phyloP scores from a whole-genome alignment of 2,797 vertebrate species.

The Falco biarmicus region DNA sequence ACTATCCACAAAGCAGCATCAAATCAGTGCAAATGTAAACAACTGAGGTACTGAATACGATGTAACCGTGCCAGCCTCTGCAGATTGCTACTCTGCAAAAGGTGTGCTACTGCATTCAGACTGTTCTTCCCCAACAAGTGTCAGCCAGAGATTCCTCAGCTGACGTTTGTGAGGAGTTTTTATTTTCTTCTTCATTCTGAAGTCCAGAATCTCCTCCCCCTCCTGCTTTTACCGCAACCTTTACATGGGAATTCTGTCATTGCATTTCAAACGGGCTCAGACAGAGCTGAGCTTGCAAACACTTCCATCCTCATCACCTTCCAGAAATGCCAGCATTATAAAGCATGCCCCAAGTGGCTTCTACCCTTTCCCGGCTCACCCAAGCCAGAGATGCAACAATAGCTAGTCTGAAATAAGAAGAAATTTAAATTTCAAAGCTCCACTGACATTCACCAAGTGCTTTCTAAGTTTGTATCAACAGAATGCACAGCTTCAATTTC shows the following conservation, averaged over 20 bases:
- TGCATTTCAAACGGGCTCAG: slow-evolving; percentile 11
- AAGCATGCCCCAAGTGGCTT: slow-evolving; percentile 51
- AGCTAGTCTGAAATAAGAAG: slow-evolving; percentile 40
- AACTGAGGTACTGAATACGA: background rate
- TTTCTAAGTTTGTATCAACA: slow-evolving; percentile 68
- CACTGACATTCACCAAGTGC: slow-evolving; percentile 62
- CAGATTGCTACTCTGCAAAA: background rate
- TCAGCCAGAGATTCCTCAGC: background rate
- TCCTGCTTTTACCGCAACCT: slow-evolving; percentile 20
- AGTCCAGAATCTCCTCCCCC: background rate
- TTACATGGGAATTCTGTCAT: background rate
- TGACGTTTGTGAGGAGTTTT: slow-evolving; percentile 22
- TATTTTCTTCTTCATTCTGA: background rate
- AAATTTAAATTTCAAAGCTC: slow-evolving; percentile 76
- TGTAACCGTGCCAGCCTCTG: background rate
- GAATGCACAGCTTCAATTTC: slow-evolving; percentile 35
- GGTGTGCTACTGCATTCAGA: background rate
- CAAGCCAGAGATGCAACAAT: slow-evolving; percentile 41
- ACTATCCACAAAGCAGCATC: background rate
- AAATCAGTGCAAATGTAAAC: background rate
- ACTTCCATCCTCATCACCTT: background rate
- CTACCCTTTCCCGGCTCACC: slow-evolving; percentile 42
- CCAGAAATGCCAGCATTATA: slow-evolving; percentile 50
- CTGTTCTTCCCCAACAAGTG: background rate
- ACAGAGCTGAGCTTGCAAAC: background rate